Evolutionary conservation across 2,888 invertebrate genomes (phyloP).

Genomic region (Cistogaster globosa): DNA sequence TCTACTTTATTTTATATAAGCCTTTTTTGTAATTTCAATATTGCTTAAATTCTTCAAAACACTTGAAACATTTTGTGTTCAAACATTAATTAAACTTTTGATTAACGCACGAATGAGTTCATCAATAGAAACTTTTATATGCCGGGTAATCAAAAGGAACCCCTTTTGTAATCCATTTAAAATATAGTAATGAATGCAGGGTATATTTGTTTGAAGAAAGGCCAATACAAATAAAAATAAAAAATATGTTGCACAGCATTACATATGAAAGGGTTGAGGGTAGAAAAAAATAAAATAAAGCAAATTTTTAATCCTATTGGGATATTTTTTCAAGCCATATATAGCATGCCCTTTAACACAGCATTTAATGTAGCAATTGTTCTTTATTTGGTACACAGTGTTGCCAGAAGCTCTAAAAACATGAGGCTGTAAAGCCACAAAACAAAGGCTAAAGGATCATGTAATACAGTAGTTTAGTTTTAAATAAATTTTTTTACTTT

Average conservation of each 20-base stretch:
- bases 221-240: neutral
- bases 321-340: constrained; percentile 38
- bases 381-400: too few species aligned
- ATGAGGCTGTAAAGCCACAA: too few species aligned
- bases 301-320: constrained; percentile 44
- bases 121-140: constrained; percentile 54
- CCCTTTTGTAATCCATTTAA: constrained; percentile 36
- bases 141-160: constrained; percentile 51
- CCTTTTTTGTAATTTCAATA: constrained; percentile 15
- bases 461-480: too few species aligned
- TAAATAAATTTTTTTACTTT: too few species aligned
- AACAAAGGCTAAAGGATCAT: too few species aligned
- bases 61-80: constrained; percentile 58
- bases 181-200: constrained; percentile 47
- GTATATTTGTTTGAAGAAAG: constrained; percentile 8
- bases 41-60: constrained; percentile 40
- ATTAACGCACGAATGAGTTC: constrained; percentile 64
- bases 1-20: neutral
- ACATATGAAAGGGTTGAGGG: constrained; percentile 29
- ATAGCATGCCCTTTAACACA: constrained; percentile 17
- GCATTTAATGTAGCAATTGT: neutral
- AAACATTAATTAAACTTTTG: constrained; percentile 64
- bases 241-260: constrained; percentile 23
- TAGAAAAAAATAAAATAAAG: constrained; percentile 51
- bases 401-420: too few species aligned